Base-by-base conservation (phyloP, 2,797 vertebrate genomes). In the Cebuella pygmaea region DNA sequence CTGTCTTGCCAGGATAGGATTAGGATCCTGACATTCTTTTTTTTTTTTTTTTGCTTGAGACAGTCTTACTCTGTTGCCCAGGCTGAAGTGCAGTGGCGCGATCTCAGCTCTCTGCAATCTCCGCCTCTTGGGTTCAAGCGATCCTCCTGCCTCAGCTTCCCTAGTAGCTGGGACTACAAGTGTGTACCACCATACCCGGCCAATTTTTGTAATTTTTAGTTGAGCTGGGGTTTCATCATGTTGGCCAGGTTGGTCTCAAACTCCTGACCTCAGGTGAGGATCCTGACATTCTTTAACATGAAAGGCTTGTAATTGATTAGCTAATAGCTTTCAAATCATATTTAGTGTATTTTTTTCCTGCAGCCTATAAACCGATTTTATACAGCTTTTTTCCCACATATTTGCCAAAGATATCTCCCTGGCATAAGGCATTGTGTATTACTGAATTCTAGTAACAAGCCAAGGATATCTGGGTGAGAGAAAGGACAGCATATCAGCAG, bases 291-390 rank as follows among this genome's bases (percentile, higher is more conserved):
- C 59, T 91, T 97, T 79, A 86, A 92, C 30, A 39, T 52, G 83
- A 55, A 94, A 96, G 41, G 67, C 39, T 76, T 93, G 14, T 13
- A 92, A 30, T 81, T 93, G 82, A 89, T 89, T 91, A 27, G 19
- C 33, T 95, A 70, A 39, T 85, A 90, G 44, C 26, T 92, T 97
- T 88, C 46, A 93, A 94, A 83, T 94, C 72, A 72, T 87, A 89
- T 82, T 88, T 83, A 82, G 13, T 91, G 11, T 79, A 90, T 86
- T 78, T 96, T 84, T 44, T 74, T 74, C 52, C 76, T 64, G 4
- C 33, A 70, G 36, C 48, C 82, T 97, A 13, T 88, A 67, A 97
- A 64, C 94, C 70, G 50, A 90, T 97, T 95, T 85, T 93, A 46
- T 92, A 50, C 15, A 87, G 20, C 86, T 59, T n/a, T 67, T 74